Percentiles rank a stretch among this genome's conserved stretches.
Conservation (phyloP, 2,113 vertebrate genomes). For the Pseudorectes ferrugineus region DNA sequence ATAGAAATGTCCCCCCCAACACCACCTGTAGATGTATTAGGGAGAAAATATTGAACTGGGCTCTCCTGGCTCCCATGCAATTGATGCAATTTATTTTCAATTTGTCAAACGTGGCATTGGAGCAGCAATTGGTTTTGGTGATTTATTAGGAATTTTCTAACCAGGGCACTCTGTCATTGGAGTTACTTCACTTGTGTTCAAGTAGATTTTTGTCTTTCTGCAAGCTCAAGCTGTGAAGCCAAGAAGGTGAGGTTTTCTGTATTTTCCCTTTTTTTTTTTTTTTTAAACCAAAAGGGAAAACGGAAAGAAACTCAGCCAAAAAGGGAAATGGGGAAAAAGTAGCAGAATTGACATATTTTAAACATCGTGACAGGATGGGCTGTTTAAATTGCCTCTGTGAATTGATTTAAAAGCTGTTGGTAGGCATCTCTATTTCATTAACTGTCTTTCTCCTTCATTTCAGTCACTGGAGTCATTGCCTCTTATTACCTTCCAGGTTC, state of each 20-base stretch:
- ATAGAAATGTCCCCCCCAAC: neutral
- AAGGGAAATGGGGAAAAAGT: constrained; percentile 38
- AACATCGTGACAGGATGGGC: constrained; percentile 63
- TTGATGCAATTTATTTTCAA: constrained; percentile 79
- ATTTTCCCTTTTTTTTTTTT: neutral
- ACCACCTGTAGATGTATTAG: constrained; percentile 64
- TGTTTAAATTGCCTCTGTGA: constrained; percentile 71
- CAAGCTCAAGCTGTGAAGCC: neutral
- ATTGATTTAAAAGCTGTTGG: constrained; percentile 74
- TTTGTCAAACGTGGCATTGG: constrained; percentile 69
- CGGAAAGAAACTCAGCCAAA: neutral
- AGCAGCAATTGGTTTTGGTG: constrained; percentile 69
- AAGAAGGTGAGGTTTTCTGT: neutral
- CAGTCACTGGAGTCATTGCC: constrained; percentile 65
- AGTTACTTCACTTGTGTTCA: constrained; percentile 38
- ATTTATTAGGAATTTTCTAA: constrained; percentile 82
- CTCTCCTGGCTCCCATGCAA: constrained; percentile 68
- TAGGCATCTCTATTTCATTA: constrained; percentile 73
- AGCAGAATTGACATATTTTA: constrained; percentile 66
- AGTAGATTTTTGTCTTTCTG: constrained; percentile 31
- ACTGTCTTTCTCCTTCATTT: constrained; percentile 66
- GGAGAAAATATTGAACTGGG: constrained; percentile 58
- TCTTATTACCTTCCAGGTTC: constrained; percentile 67
- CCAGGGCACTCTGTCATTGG: constrained; percentile 75
- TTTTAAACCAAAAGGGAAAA: neutral